Base-by-base conservation (phyloP, 1,140 invertebrate genomes). In the Drosophila orosa region DNA sequence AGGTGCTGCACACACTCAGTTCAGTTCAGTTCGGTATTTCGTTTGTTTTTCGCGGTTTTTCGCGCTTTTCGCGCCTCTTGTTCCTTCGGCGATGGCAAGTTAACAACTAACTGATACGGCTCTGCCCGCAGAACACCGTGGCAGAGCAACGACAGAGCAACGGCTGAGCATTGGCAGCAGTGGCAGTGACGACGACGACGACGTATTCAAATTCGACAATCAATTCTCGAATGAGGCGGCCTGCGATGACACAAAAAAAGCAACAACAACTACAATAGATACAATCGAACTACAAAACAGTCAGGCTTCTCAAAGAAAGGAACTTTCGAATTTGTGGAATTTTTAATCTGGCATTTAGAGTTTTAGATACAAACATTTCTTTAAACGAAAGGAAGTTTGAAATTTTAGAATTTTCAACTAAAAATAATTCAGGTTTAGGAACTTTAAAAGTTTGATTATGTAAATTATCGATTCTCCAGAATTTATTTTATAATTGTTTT, bases 201-300 rank as follows among this genome's bases (percentile, higher is more conserved):
- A 54, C 76, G 73, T 80, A 84, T 90, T 90, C 74, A 89, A 90
- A 89, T 90, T 89, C 77, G 84, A 89, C 84, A 89, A 90, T 89
- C 84, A 80, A 87, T 78, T 87, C 50, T 54, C 56, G 67, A 71
- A 45, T 55, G 77, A 25, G 35, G 72, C 76, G 67, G 81, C 81
- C 81, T 85, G 81, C 81, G 81, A 85, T 78, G 80, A 85, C 83
- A 85, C 78, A 67, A 89, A 79, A 67, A 84, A 85, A 54, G 50
- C 78, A 83, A 72, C 60, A 79, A 74, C 59, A 82, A 77, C 58
- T 71, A 77, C 57, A 72, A 78, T 78, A 89, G 89, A 80, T 72
- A 58, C 65, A 87, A 87, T 89, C 85, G 74, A 84, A 89, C 83
- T 89, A 75, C 78, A 63, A 54, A 35, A 87, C 65, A 68, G 65